Conservation (phyloP, 2,113 vertebrate species). For the Rhinolophus ferrumequinum region DNA sequence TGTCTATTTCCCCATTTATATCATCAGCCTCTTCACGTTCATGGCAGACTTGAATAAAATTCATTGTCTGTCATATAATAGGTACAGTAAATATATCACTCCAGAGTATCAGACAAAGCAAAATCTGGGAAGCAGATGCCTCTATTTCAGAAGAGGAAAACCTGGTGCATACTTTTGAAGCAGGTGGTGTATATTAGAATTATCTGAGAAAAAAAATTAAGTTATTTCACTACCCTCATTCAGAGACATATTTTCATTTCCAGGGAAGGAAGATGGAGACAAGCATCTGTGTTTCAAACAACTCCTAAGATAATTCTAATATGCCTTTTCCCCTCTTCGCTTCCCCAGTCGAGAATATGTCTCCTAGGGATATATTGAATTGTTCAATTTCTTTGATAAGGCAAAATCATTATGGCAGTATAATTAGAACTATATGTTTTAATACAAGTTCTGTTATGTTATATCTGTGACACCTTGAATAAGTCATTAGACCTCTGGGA, state of each 20-base stretch:
- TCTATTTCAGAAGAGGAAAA: not conserved
- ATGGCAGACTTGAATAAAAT: not conserved
- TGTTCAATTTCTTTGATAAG: not conserved
- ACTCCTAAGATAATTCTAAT: not conserved
- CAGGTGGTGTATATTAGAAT: not conserved
- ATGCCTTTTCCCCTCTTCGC: accelerated
- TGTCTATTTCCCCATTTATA: not conserved
- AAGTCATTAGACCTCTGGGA: not conserved
- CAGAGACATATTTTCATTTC: not conserved
- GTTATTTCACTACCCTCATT: not conserved
- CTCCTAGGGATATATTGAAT: not conserved
- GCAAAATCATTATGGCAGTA: not conserved
- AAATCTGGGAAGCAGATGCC: not conserved
- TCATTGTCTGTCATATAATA: not conserved
- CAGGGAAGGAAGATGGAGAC: not conserved
- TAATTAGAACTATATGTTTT: not conserved
- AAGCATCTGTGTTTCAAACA: not conserved
- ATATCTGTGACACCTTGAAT: not conserved
- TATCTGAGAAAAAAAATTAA: not conserved
- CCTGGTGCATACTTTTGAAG: not conserved
- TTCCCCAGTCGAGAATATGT: not conserved
- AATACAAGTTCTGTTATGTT: not conserved
- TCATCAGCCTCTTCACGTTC: not conserved
- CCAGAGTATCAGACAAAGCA: not conserved
- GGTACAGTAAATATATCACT: not conserved